Evolutionary conservation across 2,888 invertebrate species (phyloP), one percentile per base, ranked within the genome.

Genomic region (Rhamphomyia laevipes): DNA sequence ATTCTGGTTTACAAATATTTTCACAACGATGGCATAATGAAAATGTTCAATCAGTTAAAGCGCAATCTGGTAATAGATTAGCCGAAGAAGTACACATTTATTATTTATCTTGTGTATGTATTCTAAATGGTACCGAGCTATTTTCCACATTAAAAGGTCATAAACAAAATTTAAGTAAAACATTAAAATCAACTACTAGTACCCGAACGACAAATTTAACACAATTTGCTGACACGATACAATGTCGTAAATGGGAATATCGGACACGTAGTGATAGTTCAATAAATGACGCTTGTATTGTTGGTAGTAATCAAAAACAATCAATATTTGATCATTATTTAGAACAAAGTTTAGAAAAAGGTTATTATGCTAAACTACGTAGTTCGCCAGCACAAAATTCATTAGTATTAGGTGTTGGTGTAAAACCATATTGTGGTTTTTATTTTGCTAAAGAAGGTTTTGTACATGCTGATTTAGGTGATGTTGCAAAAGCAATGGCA

Each of bases 391-490:
- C 87, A 2, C 80, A 86, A 47, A 84, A 82, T 52, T 82, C 81
- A 17, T 72, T 89, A 45, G 81, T 90, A 35, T 66, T 91, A 40
- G 83, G 84, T 11, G 80, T 81, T 10, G 95, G 95, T 1, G 76
- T 79, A 7, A 80, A 83, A 51, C 95, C 95, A 0, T 95, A 83
- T 68, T 66, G 91, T 51, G 90, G 88, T 2, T 92, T 91, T 68
- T 92, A 91, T 69, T 87, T 86, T 69, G 91, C 90, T 7, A 74
- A 90, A 47, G 94, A 95, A 76, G 93, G 92, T 18, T 84, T 83
- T 47, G 75, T 84, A 16, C 85, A 85, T 30, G 87, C 88, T 0
- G 78, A 86, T 13, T 73, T 95, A 13, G 83, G 88, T 46, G 93
- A 94, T 65, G 90, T 95, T n/a, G 93, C 93, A 1, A 83, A 87